Evolutionary conservation across 2,113 vertebrate species (phyloP).

Genomic region (Cranoglanis bouderius): DNA sequence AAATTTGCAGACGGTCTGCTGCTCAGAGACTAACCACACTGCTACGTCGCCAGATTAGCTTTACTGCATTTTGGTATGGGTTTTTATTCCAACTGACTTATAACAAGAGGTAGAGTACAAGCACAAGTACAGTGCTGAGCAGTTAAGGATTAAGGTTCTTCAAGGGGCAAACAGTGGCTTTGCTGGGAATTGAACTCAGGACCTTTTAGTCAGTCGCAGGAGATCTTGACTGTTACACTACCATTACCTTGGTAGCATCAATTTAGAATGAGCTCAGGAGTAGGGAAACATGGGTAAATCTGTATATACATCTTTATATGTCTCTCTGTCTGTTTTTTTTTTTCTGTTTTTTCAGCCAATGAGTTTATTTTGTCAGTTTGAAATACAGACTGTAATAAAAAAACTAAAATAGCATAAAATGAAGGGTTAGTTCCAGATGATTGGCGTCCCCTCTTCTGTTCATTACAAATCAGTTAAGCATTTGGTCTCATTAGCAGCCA

Average conservation of each 20-base stretch:
- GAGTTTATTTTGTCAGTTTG: background rate
- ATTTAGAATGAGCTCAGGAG: background rate
- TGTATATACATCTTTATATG: background rate
- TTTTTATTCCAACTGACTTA: background rate
- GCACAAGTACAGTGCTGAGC: background rate
- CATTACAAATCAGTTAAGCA: too few relatives aligned
- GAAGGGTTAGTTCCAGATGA: too few relatives aligned
- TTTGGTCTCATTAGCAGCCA: background rate
- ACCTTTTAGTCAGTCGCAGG: background rate
- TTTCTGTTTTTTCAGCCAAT: background rate
- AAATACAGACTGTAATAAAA: background rate
- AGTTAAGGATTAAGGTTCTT: background rate
- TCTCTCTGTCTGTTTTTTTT: too few relatives aligned
- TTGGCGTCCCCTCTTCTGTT: background rate
- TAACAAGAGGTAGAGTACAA: background rate
- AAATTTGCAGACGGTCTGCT: background rate
- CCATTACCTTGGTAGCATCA: background rate
- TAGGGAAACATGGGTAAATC: background rate
- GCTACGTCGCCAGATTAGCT: background rate
- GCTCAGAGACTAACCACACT: background rate
- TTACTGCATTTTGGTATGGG: background rate
- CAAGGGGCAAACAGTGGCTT: background rate
- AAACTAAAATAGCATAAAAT: too few relatives aligned
- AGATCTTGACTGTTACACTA: background rate
- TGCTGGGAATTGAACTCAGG: background rate